Base-by-base conservation (phyloP, 2,888 invertebrate species). In the Idaea straminata region DNA sequence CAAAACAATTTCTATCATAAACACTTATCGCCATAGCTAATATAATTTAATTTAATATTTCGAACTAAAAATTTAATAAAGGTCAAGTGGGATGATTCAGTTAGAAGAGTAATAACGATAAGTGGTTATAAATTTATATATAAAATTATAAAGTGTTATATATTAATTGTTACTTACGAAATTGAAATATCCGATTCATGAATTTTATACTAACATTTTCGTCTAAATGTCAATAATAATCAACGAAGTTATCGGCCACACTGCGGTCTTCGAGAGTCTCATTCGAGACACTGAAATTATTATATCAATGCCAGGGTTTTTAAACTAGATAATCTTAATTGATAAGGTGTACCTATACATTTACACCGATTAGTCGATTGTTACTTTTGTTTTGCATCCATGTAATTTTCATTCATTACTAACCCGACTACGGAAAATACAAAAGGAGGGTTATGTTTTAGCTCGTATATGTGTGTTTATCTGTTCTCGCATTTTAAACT, bases 271-370 rank as follows among this genome's bases (percentile, higher is more conserved):
- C 74, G 67, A 73, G 76, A 76, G 80, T 81, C 78, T 80, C 82
- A 80, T 76, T 78, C 74, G 77, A 81, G 73, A 77, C 78, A 91
- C 89, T 91, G 89, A 84, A 86, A 84, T 77, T 78, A 81, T 82
- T 77, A 83, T 87, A 86, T 81, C 82, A 86, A 82, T 76, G 82
- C 75, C 80, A 77, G 80, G 77, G 83, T 86, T 87, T 91, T 89
- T 87, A 89, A 91, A 88, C 81, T 80, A 85, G 89, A 89, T 89
- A 88, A 90, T 91, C 89, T 85, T 84, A 83, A 78, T 83, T 86
- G 92, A 91, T 91, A 91, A 91, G 85, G 76, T 75, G 10, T 47
- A 47, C 13, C 25, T 7, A 13, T 47, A 74, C 72, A 77, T 78
- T 81, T 79, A 71, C 73, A 81, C 77, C 78, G 86, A 91, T 91